Conservation (phyloP, 2,888 invertebrate genomes). For the Subacronicta megacephala region DNA sequence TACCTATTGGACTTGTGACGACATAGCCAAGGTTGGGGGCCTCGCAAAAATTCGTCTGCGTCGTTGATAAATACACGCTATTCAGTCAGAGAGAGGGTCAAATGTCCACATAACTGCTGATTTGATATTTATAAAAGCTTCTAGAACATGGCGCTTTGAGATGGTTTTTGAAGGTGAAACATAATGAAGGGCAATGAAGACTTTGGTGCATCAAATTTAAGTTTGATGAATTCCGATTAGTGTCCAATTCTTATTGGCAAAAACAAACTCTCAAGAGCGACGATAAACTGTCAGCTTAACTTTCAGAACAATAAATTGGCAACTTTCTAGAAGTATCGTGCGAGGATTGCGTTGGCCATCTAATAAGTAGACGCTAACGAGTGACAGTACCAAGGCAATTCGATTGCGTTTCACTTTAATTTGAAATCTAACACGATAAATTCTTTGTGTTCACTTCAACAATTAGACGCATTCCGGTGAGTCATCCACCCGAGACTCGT, state of each 20-base stretch:
- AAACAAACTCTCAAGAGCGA: neutral
- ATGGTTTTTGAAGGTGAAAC: constrained; percentile 25
- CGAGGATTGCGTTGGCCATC: constrained; percentile 42
- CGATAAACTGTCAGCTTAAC: neutral
- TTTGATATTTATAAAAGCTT: constrained; percentile 24
- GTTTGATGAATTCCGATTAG: neutral
- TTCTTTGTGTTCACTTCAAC: constrained; percentile 78
- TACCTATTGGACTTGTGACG: constrained; percentile 15
- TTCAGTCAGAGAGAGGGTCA: neutral
- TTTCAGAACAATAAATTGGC: constrained; percentile 22
- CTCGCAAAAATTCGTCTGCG: constrained; percentile 13
- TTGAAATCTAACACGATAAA: constrained; percentile 80
- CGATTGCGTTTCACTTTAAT: constrained; percentile 76
- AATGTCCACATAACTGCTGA: constrained; percentile 8
- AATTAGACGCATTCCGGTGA: constrained; percentile 86
- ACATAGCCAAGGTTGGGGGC: constrained; percentile 39
- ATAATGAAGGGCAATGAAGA: constrained; percentile 22
- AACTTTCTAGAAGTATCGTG: constrained; percentile 53
- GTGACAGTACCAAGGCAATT: constrained; percentile 55
- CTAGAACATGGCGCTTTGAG: constrained; percentile 11
- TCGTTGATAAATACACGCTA: constrained; percentile 1
- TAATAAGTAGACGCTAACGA: constrained; percentile 44
- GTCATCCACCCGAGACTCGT: constrained; percentile 83
- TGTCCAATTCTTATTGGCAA: neutral
- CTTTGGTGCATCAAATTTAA: neutral